phyloP scores from a whole-genome alignment of 2,113 vertebrate species.

The Silurus asotus region DNA sequence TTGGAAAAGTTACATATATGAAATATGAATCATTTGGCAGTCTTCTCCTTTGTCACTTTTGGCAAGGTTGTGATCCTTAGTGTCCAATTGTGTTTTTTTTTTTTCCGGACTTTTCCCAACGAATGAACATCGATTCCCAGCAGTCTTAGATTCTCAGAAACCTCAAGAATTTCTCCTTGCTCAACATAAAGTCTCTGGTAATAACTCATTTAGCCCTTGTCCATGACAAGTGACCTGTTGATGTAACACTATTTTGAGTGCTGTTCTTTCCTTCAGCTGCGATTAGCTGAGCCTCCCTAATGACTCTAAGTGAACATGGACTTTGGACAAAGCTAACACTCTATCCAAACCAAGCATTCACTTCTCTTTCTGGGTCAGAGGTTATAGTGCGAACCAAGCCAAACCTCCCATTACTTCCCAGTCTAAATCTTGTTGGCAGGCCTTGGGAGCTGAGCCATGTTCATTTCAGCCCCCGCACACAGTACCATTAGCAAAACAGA shows the following conservation, averaged over 20 bases:
- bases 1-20: conserved; percentile 64
- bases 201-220: conserved; percentile 25
- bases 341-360: conserved; percentile 15
- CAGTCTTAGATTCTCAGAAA: conserved; percentile 33
- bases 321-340: conserved; percentile 18
- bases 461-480: conserved; percentile 33
- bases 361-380: conserved; percentile 34
- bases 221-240: conserved; percentile 30
- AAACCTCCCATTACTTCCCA: conserved; percentile 42
- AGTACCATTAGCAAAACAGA: conserved; percentile 21
- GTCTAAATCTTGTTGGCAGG: conserved; percentile 40
- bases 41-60: conserved; percentile 68
- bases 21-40: conserved; percentile 63
- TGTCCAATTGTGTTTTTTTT: conserved; percentile 57
- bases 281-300: neutral
- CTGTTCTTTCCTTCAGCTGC: neutral
- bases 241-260: neutral
- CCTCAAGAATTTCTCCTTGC: conserved; percentile 7
- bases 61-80: conserved; percentile 61
- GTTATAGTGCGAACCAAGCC: conserved; percentile 41
- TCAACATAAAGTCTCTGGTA: conserved; percentile 29
- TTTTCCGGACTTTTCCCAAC: conserved; percentile 64
- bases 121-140: conserved; percentile 42
- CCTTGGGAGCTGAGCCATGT: conserved; percentile 17
- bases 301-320: conserved; percentile 18